Percentiles rank a stretch among this genome's conserved stretches.
These are phyloP conservation scores for Eleginops maclovinus DNA, from an alignment of 2,113 vertebrate genomes.

Conservation along the genomic window DNA sequence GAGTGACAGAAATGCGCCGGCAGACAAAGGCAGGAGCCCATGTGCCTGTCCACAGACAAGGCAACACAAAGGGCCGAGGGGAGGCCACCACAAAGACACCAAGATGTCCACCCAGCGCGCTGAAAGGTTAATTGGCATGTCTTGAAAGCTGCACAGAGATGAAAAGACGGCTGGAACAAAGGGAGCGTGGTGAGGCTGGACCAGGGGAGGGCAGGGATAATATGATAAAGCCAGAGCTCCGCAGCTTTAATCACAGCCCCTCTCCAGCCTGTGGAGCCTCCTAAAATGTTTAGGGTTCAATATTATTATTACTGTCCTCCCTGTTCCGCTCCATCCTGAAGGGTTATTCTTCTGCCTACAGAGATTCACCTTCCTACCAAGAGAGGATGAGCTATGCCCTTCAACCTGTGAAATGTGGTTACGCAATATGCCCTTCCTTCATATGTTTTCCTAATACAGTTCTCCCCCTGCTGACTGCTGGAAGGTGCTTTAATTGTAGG, in stretches of 20 bases:
- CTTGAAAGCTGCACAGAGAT: conserved; percentile 81
- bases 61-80: conserved; percentile 73
- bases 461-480: conserved; percentile 24
- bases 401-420: conserved; percentile 26
- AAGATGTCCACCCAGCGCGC: conserved; percentile 73
- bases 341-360: conserved; percentile 21
- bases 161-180: conserved; percentile 82
- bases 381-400: background rate
- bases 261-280: conserved; percentile 42
- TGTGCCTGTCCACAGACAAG: conserved; percentile 75
- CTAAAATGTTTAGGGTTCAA: conserved; percentile 54
- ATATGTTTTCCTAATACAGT: background rate
- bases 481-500: background rate
- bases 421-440: background rate
- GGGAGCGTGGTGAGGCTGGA: conserved; percentile 74
- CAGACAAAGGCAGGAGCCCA: conserved; percentile 76
- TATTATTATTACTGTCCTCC: conserved; percentile 46
- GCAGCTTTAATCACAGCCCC: conserved; percentile 73
- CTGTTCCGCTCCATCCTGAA: background rate
- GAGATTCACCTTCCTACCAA: conserved; percentile 2
- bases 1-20: conserved; percentile 74
- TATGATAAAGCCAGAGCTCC: conserved; percentile 76
- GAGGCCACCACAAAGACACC: conserved; percentile 80
- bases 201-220: conserved; percentile 78
- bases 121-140: conserved; percentile 87